phyloP scores from a whole-genome alignment of 2,797 vertebrate species.

The Chaenodraco wilsoni region DNA sequence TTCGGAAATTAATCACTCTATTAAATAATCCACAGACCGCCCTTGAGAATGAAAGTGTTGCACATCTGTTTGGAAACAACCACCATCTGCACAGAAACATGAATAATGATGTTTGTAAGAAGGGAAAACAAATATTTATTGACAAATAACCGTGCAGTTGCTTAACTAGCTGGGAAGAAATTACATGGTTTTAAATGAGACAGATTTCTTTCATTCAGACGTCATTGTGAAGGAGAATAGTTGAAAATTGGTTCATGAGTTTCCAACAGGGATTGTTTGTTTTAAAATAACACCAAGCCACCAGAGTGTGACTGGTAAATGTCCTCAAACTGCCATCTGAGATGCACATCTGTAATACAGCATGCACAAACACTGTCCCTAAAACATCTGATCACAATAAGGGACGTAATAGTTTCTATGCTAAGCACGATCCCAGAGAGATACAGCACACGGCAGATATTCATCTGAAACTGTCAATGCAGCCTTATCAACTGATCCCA shows the following conservation, averaged over 20 bases:
- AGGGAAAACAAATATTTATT: constrained; percentile 58
- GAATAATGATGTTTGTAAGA: constrained; percentile 58
- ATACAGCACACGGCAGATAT: constrained; percentile 60
- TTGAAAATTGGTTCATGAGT: constrained; percentile 12
- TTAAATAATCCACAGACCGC: constrained; percentile 67
- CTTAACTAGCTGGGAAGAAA: constrained; percentile 39
- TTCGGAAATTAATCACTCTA: constrained; percentile 76
- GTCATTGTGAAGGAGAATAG: constrained; percentile 1
- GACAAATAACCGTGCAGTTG: constrained; percentile 31
- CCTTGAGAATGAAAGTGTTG: constrained; percentile 71
- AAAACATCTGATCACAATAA: constrained; percentile 24
- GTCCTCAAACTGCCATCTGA: constrained; percentile 31
- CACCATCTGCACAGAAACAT: constrained; percentile 67
- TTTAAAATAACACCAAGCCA: constrained; percentile 8
- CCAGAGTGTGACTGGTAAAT: constrained; percentile 12
- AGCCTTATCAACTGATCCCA: constrained; percentile 62
- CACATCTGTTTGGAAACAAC: constrained; percentile 75
- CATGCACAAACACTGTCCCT: constrained; percentile 6
- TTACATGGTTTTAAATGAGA: neutral
- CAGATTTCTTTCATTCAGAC: neutral
- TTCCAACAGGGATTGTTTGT: constrained; percentile 2
- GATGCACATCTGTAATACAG: constrained; percentile 38
- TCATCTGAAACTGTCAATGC: constrained; percentile 60
- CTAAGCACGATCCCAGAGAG: constrained; percentile 56
- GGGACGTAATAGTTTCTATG: constrained; percentile 44